phyloP scores from a whole-genome alignment of 2,797 vertebrate genomes.

The Florisuga fusca region DNA sequence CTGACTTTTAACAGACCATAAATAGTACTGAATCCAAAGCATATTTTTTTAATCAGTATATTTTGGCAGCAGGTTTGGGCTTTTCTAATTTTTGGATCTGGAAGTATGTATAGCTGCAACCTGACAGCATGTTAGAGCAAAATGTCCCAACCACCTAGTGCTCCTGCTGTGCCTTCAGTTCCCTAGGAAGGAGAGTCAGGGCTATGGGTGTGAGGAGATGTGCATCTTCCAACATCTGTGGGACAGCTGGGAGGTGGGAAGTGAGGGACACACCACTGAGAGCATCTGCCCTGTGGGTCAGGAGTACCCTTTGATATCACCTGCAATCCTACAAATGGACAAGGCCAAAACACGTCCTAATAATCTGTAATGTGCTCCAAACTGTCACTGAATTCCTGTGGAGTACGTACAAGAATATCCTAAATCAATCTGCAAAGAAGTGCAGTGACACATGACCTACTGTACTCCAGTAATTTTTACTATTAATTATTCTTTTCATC shows the following conservation, averaged over 20 bases:
- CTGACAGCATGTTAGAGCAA: neutral
- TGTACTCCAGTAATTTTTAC: neutral
- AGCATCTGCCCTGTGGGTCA: neutral
- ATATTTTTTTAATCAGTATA: neutral
- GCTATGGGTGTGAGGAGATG: fast-evolving
- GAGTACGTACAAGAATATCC: neutral
- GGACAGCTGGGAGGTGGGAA: neutral
- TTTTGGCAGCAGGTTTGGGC: neutral
- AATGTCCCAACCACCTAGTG: neutral
- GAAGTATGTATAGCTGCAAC: neutral
- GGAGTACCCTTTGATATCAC: neutral
- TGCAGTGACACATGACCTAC: neutral
- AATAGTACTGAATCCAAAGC: neutral
- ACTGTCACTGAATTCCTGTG: neutral
- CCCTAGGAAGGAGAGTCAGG: neutral
- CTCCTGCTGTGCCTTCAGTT: neutral
- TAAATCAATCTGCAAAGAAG: neutral
- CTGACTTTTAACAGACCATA: neutral
- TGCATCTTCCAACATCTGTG: fast-evolving
- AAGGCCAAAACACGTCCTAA: neutral
- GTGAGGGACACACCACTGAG: fast-evolving
- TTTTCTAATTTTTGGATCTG: neutral
- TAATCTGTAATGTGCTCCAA: neutral
- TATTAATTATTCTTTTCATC: neutral
- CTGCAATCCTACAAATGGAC: neutral